These are phyloP conservation scores for Aurelia sp. DNA, from an alignment of 30 jellyfish, hydroid and myxozoan genomes.

Conservation along the genomic window DNA sequence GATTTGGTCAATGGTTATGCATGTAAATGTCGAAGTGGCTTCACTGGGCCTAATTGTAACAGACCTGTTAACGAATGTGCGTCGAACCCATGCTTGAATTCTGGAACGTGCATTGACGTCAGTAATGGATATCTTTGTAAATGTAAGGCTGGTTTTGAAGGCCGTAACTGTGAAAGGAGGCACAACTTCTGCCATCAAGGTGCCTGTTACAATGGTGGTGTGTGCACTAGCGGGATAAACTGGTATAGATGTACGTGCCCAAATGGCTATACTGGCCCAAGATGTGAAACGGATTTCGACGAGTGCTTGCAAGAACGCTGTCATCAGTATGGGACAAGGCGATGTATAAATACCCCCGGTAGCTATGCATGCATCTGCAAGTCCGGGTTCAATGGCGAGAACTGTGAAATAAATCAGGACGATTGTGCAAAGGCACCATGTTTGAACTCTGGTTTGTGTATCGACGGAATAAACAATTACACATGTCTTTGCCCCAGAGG, in stretches of 20 bases:
- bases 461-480: conserved; percentile 72
- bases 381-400: conserved; percentile 75
- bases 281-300: conserved; percentile 75
- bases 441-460: conserved; percentile 76
- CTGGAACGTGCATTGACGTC: conserved; percentile 78
- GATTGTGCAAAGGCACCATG: conserved; percentile 74
- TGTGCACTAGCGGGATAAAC: conserved; percentile 56
- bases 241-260: conserved; percentile 83
- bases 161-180: conserved; percentile 65
- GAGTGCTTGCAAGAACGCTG: conserved; percentile 70
- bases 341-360: conserved; percentile 80
- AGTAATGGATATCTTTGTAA: conserved; percentile 73
- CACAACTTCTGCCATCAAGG: conserved; percentile 83
- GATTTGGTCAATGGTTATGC: conserved; percentile 69
- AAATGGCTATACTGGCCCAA: conserved; percentile 78
- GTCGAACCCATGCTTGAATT: conserved; percentile 72
- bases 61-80: conserved; percentile 71
- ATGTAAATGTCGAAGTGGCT: conserved; percentile 79
- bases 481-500: conserved; percentile 86
- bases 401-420: conserved; percentile 75
- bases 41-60: conserved; percentile 76
- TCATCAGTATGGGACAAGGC: conserved; percentile 68
- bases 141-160: conserved; percentile 78
- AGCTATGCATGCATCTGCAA: conserved; percentile 81
- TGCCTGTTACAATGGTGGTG: conserved; percentile 85